A percentile compares a stretch with the other conserved stretches of the same genome.
Conservation (phyloP, 2,113 vertebrate species). For the Pteruthius melanotis region DNA sequence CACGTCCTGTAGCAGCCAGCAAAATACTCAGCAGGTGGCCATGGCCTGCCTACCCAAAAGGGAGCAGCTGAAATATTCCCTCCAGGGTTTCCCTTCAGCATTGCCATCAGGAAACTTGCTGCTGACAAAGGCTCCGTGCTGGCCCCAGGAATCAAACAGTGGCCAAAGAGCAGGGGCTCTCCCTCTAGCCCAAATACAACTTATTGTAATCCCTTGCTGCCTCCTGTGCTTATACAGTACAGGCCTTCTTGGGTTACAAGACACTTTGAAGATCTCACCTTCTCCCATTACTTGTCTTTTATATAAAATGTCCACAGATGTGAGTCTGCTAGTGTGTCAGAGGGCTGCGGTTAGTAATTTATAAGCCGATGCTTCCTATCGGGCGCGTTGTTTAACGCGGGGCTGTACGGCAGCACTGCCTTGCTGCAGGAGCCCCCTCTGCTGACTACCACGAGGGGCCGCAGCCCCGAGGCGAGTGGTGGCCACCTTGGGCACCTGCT, state of each 20-base stretch:
- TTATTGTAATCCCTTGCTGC: slow-evolving; percentile 69
- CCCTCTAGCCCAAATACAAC: slow-evolving; percentile 58
- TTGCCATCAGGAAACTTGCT: slow-evolving; percentile 21
- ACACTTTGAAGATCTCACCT: slow-evolving; percentile 82
- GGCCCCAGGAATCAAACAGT: slow-evolving; percentile 38
- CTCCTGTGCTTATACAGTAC: slow-evolving; percentile 68
- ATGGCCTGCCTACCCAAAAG: background rate
- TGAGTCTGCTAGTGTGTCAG: slow-evolving; percentile 67
- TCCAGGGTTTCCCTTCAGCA: background rate
- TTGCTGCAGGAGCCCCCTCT: slow-evolving; percentile 71
- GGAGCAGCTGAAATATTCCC: background rate
- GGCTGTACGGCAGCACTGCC: background rate
- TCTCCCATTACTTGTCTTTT: slow-evolving; percentile 80
- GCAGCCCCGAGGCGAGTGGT: background rate
- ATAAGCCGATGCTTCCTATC: slow-evolving; percentile 67
- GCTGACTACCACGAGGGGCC: background rate
- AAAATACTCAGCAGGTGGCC: background rate
- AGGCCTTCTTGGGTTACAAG: slow-evolving; percentile 76
- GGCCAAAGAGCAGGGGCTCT: slow-evolving; percentile 37
- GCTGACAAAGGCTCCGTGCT: slow-evolving; percentile 39
- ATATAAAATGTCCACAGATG: slow-evolving; percentile 77
- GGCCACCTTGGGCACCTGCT: background rate
- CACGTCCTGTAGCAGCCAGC: background rate
- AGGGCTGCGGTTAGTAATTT: slow-evolving; percentile 70
- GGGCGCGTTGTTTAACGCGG: background rate